phyloP scores from a whole-genome alignment of 2,888 invertebrate species.

The Melanostoma scalare region DNA sequence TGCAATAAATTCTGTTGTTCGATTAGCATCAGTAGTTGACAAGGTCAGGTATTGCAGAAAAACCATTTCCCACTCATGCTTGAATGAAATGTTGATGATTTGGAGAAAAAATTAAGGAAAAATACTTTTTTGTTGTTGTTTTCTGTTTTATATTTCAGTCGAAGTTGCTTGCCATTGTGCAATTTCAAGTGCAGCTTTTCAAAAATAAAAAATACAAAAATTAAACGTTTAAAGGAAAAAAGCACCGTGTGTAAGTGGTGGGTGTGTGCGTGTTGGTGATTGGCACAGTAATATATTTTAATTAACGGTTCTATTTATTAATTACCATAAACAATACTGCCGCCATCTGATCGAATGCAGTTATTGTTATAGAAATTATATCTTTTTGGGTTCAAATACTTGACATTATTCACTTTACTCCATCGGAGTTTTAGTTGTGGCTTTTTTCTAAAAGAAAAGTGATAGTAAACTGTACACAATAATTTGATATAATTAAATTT shows the following conservation, averaged over 20 bases:
- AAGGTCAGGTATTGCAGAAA: constrained; percentile 17
- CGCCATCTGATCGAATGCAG: constrained; percentile 61
- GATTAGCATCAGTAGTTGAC: constrained; percentile 19
- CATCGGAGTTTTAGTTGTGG: constrained; percentile 65
- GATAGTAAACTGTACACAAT: no score
- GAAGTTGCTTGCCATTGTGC: constrained; percentile 59
- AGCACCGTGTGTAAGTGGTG: not conserved
- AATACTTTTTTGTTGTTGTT: not conserved
- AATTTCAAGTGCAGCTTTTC: constrained; percentile 59
- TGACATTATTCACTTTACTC: constrained; percentile 63
- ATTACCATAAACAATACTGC: constrained; percentile 69
- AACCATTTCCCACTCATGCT: constrained; percentile 17
- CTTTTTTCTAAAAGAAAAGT: constrained; percentile 43
- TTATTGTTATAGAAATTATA: constrained; percentile 59
- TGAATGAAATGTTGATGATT: constrained; percentile 12
- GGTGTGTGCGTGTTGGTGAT: constrained; percentile 35
- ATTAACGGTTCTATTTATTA: constrained; percentile 36
- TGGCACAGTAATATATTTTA: constrained; percentile 43
- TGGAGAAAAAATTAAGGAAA: constrained; percentile 5
- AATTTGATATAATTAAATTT: constrained; percentile 8
- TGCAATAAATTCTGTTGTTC: constrained; percentile 33
- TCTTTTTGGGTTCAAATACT: constrained; percentile 48
- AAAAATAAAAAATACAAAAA: constrained; percentile 24
- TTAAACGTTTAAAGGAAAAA: constrained; percentile 33
- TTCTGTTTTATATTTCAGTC: constrained; percentile 10